Base-by-base conservation (phyloP, 2,113 vertebrate genomes). In the Actenoides hombroni region DNA sequence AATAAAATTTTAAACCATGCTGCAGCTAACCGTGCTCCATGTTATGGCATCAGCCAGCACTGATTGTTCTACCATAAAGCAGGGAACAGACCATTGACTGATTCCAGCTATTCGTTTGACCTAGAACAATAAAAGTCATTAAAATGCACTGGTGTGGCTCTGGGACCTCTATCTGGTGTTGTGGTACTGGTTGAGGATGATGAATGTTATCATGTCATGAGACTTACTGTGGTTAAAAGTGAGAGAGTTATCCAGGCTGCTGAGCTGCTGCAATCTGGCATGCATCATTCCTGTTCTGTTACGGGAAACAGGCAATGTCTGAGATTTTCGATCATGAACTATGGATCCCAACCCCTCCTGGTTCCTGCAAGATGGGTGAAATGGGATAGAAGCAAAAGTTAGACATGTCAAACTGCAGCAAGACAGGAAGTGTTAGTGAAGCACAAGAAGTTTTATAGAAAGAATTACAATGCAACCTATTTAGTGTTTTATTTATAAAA, bases 211-310 rank as follows among this genome's bases (percentile, higher is more conserved):
- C 94, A 95, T 96, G 97, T 95, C 96, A 96, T 97, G 97, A 94
- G 97, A 99, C 99, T 99, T 99, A 99, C 99, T 99, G 99, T 99
- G 99, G 99, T 99, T 99, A 99, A 99, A 99, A 97, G 99, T 99
- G 98, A 99, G 98, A 98, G 99, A 99, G 98, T 99, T 99, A 99
- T 99, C 99, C 99, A 99, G 99, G 98, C 99, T 99, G 99, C 98
- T 99, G 98, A 99, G 99, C 98, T 99, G 99, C 97, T 99, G 99
- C 98, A 99, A 99, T 99, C 99, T 99, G 98, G 99, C 99, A 98
- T 99, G 99, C 99, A 99, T 98, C 98, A 99, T 99, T 97, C 99
- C 99, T 98, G 99, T 98, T 98, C 99, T 99, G 99, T 99, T 99
- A 99, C 99, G 99, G 98, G 99, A 99, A 98, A 99, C 99, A 98